Conservation (phyloP, 1,140 invertebrate species). For the Caenorhabditis remanei region DNA sequence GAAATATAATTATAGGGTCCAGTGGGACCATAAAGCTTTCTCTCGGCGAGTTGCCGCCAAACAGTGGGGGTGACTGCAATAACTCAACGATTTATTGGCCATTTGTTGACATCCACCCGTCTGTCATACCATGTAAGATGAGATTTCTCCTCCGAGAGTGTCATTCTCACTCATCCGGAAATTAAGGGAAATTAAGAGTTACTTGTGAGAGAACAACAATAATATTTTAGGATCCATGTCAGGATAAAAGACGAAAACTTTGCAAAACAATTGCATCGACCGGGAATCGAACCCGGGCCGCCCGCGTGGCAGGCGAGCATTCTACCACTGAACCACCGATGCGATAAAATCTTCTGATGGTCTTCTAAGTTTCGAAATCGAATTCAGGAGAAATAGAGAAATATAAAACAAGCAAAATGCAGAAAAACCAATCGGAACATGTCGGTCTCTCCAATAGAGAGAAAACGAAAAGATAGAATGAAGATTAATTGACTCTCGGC, state of each 20-base stretch:
- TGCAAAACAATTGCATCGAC: slow-evolving; percentile 78
- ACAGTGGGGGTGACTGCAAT: slow-evolving; percentile 45
- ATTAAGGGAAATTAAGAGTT: slow-evolving; percentile 14
- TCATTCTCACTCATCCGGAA: slow-evolving; percentile 52
- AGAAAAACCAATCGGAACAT: background rate
- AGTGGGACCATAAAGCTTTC: slow-evolving; percentile 49
- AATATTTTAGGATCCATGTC: background rate
- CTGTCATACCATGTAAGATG: slow-evolving; percentile 51
- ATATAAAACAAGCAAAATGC: background rate
- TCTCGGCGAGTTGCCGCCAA: slow-evolving; percentile 5
- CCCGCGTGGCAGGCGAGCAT: slow-evolving; percentile 92
- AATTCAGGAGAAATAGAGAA: background rate
- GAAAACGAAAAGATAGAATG: background rate
- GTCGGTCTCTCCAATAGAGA: background rate
- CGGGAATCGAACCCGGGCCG: slow-evolving; percentile 90
- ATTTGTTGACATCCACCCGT: slow-evolving; percentile 56
- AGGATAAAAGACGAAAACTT: background rate
- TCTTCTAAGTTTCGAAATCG: too few species aligned
- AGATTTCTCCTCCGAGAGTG: slow-evolving; percentile 34
- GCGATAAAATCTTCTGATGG: slow-evolving; percentile 68
- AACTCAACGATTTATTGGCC: slow-evolving; percentile 48
- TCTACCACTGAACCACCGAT: slow-evolving; percentile 92
- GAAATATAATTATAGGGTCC: slow-evolving; percentile 53
- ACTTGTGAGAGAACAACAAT: slow-evolving; percentile 41
- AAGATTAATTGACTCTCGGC: slow-evolving; percentile 30